Conservation (phyloP, 2,113 vertebrate species). For the Oryzias melastigma region DNA sequence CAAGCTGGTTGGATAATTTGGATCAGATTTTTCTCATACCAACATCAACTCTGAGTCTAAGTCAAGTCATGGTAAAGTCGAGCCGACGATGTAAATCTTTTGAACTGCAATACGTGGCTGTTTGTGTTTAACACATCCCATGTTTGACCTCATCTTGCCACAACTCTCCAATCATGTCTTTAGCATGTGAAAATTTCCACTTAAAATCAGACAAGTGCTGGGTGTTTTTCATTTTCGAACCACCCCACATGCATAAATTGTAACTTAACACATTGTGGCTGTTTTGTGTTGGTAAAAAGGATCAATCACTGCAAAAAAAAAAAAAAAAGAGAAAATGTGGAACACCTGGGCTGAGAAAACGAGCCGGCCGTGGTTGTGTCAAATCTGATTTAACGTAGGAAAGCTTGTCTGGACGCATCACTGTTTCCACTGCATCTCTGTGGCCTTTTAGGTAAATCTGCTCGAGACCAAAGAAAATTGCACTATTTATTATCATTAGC, state of each 20-base stretch:
- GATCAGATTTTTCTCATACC: not conserved
- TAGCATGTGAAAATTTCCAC: not conserved
- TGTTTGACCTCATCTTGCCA: not conserved
- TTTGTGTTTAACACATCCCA: not conserved
- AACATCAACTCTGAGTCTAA: not conserved
- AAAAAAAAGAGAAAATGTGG: not conserved
- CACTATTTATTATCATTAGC: no score
- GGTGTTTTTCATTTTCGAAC: not conserved
- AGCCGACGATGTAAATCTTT: not conserved
- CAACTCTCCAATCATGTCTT: not conserved
- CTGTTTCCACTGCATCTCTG: conserved; percentile 1
- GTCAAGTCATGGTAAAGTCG: not conserved
- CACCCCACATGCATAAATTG: not conserved
- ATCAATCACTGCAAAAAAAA: not conserved
- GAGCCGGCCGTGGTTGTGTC: not conserved
- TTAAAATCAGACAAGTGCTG: no score
- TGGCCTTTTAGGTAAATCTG: not conserved
- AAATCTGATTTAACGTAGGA: not conserved
- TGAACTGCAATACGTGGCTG: not conserved
- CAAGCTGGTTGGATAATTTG: no score
- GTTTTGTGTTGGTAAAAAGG: not conserved
- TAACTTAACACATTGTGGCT: not conserved
- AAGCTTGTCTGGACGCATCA: not conserved
- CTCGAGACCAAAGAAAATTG: not conserved
- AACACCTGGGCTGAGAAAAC: conserved; percentile 2